Percentiles rank a stretch among this genome's conserved stretches.
Conservation (phyloP, 2,888 invertebrate species). For the Tipula vernalis region DNA sequence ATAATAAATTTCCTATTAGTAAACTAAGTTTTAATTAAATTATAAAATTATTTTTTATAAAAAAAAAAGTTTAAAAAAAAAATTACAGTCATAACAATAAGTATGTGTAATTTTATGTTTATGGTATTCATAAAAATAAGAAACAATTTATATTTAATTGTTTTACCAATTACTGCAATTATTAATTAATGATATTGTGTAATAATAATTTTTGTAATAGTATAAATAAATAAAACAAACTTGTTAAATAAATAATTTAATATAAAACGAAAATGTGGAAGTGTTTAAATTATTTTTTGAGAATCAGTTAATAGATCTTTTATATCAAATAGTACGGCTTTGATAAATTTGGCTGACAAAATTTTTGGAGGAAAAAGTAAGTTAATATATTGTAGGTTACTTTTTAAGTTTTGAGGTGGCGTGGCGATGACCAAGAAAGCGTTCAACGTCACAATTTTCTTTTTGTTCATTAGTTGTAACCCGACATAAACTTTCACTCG, state of each 20-base stretch:
- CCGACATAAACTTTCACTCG: too few relatives aligned
- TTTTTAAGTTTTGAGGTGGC: too few relatives aligned
- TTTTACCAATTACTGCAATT: background rate
- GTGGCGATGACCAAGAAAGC: too few relatives aligned
- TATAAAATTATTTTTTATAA: slow-evolving; percentile 4
- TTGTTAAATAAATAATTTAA: background rate
- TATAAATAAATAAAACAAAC: background rate
- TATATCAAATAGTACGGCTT: too few relatives aligned
- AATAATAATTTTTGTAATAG: background rate
- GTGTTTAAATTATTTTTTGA: background rate
- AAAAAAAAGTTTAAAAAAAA: background rate
- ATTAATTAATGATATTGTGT: background rate
- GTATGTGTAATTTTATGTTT: background rate
- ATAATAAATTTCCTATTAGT: background rate
- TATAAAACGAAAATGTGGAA: background rate
- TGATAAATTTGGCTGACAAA: too few relatives aligned
- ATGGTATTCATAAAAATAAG: background rate
- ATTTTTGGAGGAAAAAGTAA: too few relatives aligned
- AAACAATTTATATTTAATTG: background rate
- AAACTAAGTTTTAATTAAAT: background rate
- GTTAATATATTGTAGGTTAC: too few relatives aligned
- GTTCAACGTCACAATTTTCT: too few relatives aligned
- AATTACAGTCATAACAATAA: background rate
- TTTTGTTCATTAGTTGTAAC: too few relatives aligned
- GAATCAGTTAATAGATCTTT: too few relatives aligned